Evolutionary conservation across 2,797 vertebrate species (phyloP).

Genomic region (Notolabrus celidotus): DNA sequence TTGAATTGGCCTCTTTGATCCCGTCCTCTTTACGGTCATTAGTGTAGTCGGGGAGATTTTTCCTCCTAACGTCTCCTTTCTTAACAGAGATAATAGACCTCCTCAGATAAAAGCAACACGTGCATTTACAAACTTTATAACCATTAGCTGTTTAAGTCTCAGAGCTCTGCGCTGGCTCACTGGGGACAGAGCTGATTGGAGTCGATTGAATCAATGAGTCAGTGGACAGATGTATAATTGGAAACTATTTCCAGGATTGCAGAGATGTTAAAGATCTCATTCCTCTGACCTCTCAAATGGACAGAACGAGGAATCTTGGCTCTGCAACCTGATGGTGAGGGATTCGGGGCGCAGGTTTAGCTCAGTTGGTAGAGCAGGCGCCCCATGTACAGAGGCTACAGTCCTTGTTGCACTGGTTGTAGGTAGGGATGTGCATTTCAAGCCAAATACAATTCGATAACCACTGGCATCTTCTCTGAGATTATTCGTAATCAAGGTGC

Average conservation of each 20-base stretch:
- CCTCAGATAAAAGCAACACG: not conserved
- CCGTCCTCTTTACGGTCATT: conserved; percentile 16
- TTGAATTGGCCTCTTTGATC: conserved; percentile 39
- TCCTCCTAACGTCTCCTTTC: not conserved
- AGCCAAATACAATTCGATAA: too few relatives aligned
- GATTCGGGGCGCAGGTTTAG: too few relatives aligned
- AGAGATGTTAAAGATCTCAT: not conserved
- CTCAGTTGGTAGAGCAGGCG: too few relatives aligned
- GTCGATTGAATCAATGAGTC: not conserved
- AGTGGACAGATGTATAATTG: not conserved
- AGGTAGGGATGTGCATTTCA: too few relatives aligned
- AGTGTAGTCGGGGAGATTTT: conserved; percentile 23
- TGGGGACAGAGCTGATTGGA: not conserved
- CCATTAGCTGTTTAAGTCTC: not conserved
- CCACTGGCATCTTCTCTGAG: too few relatives aligned
- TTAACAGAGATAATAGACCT: not conserved
- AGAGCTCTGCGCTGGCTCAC: not conserved
- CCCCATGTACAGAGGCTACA: too few relatives aligned
- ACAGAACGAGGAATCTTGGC: too few relatives aligned
- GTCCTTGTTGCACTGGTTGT: too few relatives aligned
- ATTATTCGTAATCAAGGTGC: too few relatives aligned
- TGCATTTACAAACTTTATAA: not conserved
- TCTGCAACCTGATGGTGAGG: not conserved
- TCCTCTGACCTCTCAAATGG: not conserved
- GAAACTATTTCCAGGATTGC: not conserved